Conservation (phyloP, 2,113 vertebrate genomes). For the Abramis brama region DNA sequence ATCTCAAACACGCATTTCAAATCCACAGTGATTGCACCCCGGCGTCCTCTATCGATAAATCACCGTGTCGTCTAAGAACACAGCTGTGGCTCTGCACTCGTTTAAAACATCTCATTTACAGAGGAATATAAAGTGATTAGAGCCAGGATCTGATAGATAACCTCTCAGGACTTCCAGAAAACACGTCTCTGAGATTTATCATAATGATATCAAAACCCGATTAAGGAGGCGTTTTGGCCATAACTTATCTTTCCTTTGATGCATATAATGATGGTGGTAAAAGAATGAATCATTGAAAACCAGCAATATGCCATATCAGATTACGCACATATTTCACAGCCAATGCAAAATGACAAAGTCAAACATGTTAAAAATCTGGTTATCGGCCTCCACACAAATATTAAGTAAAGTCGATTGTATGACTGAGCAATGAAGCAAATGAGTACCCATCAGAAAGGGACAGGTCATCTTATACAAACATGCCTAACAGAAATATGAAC, state of each 20-base stretch:
- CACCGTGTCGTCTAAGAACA: neutral
- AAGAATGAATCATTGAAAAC: conserved; percentile 28
- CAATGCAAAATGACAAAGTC: neutral
- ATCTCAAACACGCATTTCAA: neutral
- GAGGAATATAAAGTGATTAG: conserved; percentile 31
- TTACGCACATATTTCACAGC: neutral
- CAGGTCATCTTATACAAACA: neutral
- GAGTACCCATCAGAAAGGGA: neutral
- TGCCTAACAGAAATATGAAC: neutral
- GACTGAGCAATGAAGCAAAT: neutral
- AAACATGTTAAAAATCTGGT: neutral
- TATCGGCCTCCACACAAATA: neutral
- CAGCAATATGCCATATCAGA: neutral
- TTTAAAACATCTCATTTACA: conserved; percentile 9
- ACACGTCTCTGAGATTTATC: conserved; percentile 21
- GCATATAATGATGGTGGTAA: conserved; percentile 19
- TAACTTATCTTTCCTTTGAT: conserved; percentile 36
- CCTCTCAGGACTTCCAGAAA: neutral
- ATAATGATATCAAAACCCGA: conserved; percentile 3
- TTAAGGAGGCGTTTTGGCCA: conserved; percentile 31
- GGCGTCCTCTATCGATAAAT: neutral
- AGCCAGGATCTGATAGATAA: neutral
- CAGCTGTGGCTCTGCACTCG: neutral
- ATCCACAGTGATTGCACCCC: neutral
- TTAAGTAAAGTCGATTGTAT: neutral